Evolutionary conservation across 2,113 vertebrate species (phyloP).

Genomic region (Atlantisia rogersi): DNA sequence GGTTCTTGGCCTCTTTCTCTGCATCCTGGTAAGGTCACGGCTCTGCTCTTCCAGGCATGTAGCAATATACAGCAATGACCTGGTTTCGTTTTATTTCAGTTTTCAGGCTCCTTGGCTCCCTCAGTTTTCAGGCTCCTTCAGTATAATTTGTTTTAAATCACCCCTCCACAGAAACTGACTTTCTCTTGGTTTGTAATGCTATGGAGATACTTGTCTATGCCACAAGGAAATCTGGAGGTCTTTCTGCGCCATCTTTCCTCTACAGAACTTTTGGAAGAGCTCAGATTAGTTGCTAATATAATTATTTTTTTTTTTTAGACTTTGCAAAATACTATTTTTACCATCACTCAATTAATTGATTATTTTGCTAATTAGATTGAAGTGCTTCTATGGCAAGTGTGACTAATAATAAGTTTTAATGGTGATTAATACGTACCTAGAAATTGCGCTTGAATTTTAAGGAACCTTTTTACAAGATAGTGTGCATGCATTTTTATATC

Average conservation of each 20-base stretch:
- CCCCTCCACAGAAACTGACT: not conserved
- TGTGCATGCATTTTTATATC: not conserved
- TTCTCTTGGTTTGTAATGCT: not conserved
- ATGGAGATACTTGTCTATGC: not conserved
- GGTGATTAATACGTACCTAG: not conserved
- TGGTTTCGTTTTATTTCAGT: not conserved
- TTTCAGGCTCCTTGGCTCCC: not conserved
- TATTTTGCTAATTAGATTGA: not conserved
- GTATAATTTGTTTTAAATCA: not conserved
- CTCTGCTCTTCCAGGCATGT: not conserved
- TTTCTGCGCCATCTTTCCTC: not conserved
- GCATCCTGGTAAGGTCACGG: not conserved
- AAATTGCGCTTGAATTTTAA: conserved; percentile 2
- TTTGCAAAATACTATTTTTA: not conserved
- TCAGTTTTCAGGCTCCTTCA: not conserved
- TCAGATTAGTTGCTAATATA: not conserved
- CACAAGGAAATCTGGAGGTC: not conserved
- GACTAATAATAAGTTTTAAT: not conserved
- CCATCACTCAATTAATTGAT: not conserved
- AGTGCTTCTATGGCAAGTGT: not conserved
- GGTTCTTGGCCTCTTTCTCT: not conserved
- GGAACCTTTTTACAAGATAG: not conserved
- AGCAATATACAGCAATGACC: not conserved
- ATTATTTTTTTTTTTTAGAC: not conserved
- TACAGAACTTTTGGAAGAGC: not conserved